phyloP scores from a whole-genome alignment of 2,113 vertebrate genomes.

The Xiphophorus couchianus region DNA sequence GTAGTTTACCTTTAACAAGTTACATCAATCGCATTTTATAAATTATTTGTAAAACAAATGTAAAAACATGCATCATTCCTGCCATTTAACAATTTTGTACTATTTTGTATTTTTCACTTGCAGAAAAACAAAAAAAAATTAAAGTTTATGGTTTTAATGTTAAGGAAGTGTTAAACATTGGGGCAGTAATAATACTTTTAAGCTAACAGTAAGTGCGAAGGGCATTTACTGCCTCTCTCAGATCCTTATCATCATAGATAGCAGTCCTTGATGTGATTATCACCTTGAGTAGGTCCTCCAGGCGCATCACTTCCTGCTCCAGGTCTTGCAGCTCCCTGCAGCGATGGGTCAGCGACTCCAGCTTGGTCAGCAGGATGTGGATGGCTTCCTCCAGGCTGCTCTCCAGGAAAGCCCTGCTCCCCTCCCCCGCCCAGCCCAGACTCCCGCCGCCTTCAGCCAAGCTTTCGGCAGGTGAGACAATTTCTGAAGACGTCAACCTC shows the following conservation, averaged over 20 bases:
- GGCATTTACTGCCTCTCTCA: not conserved
- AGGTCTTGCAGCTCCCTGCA: constrained; percentile 93
- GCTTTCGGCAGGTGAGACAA: constrained; percentile 42
- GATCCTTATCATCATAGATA: not conserved
- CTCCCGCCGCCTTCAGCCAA: constrained; percentile 54
- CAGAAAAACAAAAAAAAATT: no score
- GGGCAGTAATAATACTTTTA: not conserved
- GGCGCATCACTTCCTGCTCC: constrained; percentile 90
- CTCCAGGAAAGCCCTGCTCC: constrained; percentile 86
- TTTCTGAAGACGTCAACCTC: constrained; percentile 90
- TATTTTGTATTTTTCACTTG: no score
- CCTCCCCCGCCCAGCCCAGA: constrained; percentile 85
- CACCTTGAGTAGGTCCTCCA: constrained; percentile 97
- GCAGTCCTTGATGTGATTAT: not conserved
- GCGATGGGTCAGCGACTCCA: constrained; percentile 90
- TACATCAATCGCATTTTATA: no score
- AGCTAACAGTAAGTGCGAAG: not conserved
- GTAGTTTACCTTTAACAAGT: no score
- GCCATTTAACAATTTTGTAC: no score
- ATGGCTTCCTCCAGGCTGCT: constrained; percentile 94
- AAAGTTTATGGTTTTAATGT: no score
- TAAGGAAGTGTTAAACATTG: no score
- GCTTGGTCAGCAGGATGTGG: constrained; percentile 86
- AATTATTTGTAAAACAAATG: no score
- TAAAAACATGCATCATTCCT: no score